These are phyloP conservation scores for Thinocorus orbignyianus DNA, from an alignment of 2,113 vertebrate species.

Conservation along the genomic window DNA sequence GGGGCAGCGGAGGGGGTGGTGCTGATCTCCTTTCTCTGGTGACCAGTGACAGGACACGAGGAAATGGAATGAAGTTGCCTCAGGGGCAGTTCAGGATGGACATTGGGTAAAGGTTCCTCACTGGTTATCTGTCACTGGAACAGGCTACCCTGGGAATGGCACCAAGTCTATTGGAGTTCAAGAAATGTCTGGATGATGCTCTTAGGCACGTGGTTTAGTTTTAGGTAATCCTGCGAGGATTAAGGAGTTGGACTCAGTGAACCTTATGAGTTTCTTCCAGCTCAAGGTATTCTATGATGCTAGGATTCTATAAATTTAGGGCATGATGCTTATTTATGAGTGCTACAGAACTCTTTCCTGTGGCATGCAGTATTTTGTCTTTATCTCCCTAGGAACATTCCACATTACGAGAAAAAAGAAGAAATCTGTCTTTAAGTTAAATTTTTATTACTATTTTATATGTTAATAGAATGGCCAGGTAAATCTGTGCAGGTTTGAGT, in stretches of 20 bases:
- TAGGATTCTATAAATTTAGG: not conserved
- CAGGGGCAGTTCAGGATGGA: not conserved
- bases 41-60: too few species aligned
- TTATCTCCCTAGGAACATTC: not conserved
- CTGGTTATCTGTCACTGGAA: not conserved
- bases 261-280: not conserved
- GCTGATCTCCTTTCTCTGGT: not conserved
- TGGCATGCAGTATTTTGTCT: not conserved
- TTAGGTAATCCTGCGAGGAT: not conserved
- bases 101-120: not conserved
- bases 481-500: not conserved
- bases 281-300: not conserved
- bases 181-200: not conserved
- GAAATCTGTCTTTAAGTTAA: not conserved
- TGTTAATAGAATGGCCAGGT: not conserved
- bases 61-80: not conserved
- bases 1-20: accelerated
- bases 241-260: not conserved
- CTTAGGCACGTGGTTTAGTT: not conserved
- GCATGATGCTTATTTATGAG: not conserved
- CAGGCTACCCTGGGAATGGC: not conserved
- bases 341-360: not conserved
- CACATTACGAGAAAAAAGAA: not conserved
- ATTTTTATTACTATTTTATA: not conserved
- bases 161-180: not conserved